phyloP scores from a whole-genome alignment of 2,888 invertebrate genomes.

The Synergus japonicus region DNA sequence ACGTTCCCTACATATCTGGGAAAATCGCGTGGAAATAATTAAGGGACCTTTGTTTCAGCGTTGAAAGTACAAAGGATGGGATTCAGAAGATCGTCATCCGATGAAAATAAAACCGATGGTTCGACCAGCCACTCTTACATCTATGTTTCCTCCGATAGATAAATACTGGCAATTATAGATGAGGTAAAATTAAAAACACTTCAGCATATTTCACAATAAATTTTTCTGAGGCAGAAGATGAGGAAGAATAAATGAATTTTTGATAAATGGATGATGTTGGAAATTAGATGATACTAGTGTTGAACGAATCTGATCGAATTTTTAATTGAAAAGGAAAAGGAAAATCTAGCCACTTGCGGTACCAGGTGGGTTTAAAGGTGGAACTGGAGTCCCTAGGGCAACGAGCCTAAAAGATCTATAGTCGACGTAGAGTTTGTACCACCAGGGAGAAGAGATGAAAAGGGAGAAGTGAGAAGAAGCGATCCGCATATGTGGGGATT shows the following conservation, averaged over 20 bases:
- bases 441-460: not conserved
- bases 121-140: conserved; percentile 43
- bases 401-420: conserved; percentile 34
- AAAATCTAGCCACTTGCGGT: conserved; percentile 29
- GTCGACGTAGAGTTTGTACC: conserved; percentile 11
- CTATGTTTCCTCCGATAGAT: conserved; percentile 17
- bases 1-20: conserved; percentile 42
- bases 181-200: not conserved
- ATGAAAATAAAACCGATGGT: conserved; percentile 49
- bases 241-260: too few species aligned
- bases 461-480: conserved; percentile 6
- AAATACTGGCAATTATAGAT: conserved; percentile 14
- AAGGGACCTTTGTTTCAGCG: conserved; percentile 48
- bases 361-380: conserved; percentile 29
- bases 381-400: conserved; percentile 12
- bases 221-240: too few species aligned
- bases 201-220: not conserved
- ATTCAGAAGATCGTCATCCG: conserved; percentile 41
- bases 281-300: not conserved
- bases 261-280: too few species aligned
- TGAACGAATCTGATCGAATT: conserved; percentile 29
- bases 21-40: conserved; percentile 68
- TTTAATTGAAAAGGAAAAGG: conserved; percentile 31
- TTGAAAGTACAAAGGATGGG: conserved; percentile 50
- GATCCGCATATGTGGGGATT: conserved; percentile 27